A percentile compares a stretch with the other conserved stretches of the same genome.
These are phyloP conservation scores for Phaetusa simplex DNA, from an alignment of 2,113 vertebrate species.

Conservation along the genomic window DNA sequence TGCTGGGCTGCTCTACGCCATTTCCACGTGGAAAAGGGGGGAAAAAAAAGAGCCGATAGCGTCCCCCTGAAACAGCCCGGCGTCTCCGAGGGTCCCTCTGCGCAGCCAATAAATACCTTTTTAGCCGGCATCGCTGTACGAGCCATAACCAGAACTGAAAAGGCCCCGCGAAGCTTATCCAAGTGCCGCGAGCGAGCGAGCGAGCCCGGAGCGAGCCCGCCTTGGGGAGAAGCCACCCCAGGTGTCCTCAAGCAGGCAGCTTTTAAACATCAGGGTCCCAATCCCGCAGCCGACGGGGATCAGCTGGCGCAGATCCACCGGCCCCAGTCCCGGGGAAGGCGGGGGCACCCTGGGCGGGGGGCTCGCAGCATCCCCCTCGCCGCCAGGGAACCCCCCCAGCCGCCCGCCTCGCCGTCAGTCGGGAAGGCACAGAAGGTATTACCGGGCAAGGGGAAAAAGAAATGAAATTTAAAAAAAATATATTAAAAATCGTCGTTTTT, in stretches of 20 bases:
- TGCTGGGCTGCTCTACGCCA: not conserved
- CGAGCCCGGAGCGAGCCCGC: accelerated
- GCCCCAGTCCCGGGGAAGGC: not conserved
- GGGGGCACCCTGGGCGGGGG: too few species aligned
- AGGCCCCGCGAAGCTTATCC: accelerated
- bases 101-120: not conserved
- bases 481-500: not conserved
- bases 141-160: accelerated
- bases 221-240: not conserved
- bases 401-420: accelerated
- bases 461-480: not conserved
- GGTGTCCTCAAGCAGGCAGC: accelerated
- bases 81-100: not conserved
- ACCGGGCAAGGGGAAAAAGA: not conserved
- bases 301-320: not conserved
- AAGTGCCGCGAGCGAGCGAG: not conserved
- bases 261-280: not conserved
- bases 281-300: accelerated
- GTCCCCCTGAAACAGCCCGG: not conserved
- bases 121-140: accelerated
- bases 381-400: not conserved
- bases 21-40: not conserved
- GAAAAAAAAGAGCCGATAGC: not conserved
- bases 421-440: too few species aligned
- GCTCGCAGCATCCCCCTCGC: not conserved